These are phyloP conservation scores for Drosophila ogumai DNA, from an alignment of 1,140 invertebrate species.

Conservation along the genomic window DNA sequence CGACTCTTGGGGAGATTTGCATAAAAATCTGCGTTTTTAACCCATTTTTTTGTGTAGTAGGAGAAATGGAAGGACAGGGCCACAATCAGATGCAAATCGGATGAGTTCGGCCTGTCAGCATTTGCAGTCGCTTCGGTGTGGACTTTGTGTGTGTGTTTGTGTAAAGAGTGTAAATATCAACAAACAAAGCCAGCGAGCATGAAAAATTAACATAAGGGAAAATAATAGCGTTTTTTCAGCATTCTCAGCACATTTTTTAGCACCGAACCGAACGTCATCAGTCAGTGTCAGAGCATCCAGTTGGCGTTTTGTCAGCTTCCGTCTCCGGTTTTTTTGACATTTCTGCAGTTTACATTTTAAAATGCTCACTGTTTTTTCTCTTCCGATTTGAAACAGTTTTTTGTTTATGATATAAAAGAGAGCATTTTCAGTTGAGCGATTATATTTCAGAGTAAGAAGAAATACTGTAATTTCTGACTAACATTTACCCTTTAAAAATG, in stretches of 20 bases:
- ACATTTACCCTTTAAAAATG: neutral
- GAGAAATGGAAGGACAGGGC: slow-evolving; percentile 7
- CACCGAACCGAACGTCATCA: slow-evolving; percentile 60
- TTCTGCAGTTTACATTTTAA: slow-evolving; percentile 49
- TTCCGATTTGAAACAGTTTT: slow-evolving; percentile 54
- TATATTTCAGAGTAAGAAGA: slow-evolving; percentile 19
- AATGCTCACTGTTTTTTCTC: slow-evolving; percentile 16
- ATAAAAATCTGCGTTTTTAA: slow-evolving; percentile 47
- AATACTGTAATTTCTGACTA: neutral
- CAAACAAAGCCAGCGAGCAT: slow-evolving; percentile 56
- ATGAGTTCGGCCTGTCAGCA: slow-evolving; percentile 55
- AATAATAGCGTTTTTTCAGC: slow-evolving; percentile 23
- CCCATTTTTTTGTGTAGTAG: slow-evolving; percentile 33
- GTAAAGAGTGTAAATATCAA: slow-evolving; percentile 70
- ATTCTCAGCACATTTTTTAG: slow-evolving; percentile 23
- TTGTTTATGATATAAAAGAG: neutral
- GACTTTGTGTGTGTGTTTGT: slow-evolving; percentile 2
- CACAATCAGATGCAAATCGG: slow-evolving; percentile 38
- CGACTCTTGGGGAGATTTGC: slow-evolving; percentile 43
- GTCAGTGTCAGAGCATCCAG: slow-evolving; percentile 69
- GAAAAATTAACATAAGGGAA: slow-evolving; percentile 76
- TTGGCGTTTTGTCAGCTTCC: slow-evolving; percentile 81
- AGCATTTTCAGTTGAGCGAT: slow-evolving; percentile 9
- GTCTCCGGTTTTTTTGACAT: slow-evolving; percentile 29
- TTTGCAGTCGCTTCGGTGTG: slow-evolving; percentile 3